A percentile compares a stretch with the other conserved stretches of the same genome.
Evolutionary conservation across 2,888 invertebrate genomes (phyloP).

Genomic region (Trachelus iudaicus): DNA sequence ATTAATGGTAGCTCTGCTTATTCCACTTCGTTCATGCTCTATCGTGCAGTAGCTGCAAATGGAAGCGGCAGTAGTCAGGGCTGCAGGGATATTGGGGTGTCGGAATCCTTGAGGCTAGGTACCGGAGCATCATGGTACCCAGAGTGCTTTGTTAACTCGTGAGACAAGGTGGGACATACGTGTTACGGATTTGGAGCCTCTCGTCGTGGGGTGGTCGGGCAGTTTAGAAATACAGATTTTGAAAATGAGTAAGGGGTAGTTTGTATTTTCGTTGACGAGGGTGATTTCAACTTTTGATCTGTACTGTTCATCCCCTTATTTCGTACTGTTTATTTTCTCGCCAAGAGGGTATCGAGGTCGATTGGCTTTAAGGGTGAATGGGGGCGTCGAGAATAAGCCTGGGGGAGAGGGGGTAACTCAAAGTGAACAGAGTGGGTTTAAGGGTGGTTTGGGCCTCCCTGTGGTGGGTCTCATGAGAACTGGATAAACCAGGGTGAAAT

Average conservation of each 20-base stretch:
- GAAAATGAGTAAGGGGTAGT: not conserved
- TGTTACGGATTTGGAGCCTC: not conserved
- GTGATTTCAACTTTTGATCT: not conserved
- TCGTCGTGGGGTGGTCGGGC: not conserved
- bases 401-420: not conserved
- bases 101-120: not conserved
- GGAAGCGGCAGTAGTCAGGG: not conserved
- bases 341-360: not conserved
- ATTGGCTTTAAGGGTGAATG: not conserved
- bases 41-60: not conserved
- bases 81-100: not conserved
- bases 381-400: not conserved
- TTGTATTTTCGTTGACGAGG: not conserved
- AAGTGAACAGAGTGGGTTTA: not conserved
- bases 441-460: not conserved
- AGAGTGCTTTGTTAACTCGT: slow-evolving; percentile 42
- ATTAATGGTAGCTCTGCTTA: slow-evolving; percentile 28
- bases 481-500: not conserved
- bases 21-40: not conserved
- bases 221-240: not conserved
- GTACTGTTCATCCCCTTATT: not conserved
- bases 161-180: slow-evolving; percentile 31
- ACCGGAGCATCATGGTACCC: not conserved
- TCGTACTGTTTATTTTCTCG: not conserved
- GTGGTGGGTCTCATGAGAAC: not conserved